These are phyloP conservation scores for Pseudorasbora parva DNA, from an alignment of 2,113 vertebrate species.

Conservation along the genomic window DNA sequence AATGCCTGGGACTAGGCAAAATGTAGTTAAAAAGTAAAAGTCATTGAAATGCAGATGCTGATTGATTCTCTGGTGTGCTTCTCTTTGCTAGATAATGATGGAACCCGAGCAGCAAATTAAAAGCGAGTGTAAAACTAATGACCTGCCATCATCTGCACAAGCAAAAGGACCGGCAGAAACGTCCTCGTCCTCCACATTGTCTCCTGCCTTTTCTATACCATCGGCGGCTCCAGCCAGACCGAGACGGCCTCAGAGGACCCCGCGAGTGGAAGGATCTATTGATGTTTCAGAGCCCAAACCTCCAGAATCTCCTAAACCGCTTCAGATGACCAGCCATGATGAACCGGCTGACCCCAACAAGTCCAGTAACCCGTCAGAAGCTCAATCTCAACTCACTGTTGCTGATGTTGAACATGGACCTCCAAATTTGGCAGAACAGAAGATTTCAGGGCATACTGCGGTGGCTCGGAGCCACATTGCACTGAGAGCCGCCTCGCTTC, in stretches of 20 bases:
- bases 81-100: constrained; percentile 37
- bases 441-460: constrained; percentile 61
- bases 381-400: background rate
- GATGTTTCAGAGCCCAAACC: constrained; percentile 66
- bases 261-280: constrained; percentile 69
- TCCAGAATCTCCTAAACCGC: constrained; percentile 53
- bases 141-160: constrained; percentile 1
- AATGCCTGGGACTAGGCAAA: too few relatives aligned
- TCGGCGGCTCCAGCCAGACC: constrained; percentile 35
- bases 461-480: constrained; percentile 64
- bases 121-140: background rate
- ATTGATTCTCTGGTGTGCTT: background rate
- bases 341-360: constrained; percentile 58
- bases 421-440: constrained; percentile 51
- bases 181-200: background rate
- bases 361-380: constrained; percentile 56
- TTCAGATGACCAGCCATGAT: constrained; percentile 54
- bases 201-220: background rate
- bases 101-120: constrained; percentile 33
- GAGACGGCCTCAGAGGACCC: constrained; percentile 69
- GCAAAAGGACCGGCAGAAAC: background rate
- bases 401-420: constrained; percentile 52
- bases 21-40: background rate
- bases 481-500: constrained; percentile 77
- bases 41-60: background rate